These are phyloP conservation scores for Trichonephila clavata DNA, from an alignment of 1,140 invertebrate genomes.

Conservation along the genomic window DNA sequence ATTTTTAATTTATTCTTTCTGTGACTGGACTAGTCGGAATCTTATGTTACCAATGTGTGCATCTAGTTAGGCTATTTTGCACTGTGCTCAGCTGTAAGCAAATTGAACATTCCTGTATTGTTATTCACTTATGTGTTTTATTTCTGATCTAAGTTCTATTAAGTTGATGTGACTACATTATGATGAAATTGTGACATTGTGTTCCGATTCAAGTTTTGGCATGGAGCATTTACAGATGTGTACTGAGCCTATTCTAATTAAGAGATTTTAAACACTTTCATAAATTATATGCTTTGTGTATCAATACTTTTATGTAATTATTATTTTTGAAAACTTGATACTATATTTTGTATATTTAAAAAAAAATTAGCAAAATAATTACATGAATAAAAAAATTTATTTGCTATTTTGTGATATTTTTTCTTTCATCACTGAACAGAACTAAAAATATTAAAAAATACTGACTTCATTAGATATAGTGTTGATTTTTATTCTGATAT, in stretches of 20 bases:
- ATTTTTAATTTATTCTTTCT: neutral
- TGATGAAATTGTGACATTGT: too few relatives aligned
- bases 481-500: too few relatives aligned
- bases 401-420: neutral
- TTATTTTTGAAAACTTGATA: conserved; percentile 23
- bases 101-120: neutral
- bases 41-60: neutral
- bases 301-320: conserved; percentile 48
- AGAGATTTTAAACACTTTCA: neutral
- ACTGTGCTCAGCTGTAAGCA: neutral
- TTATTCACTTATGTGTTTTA: neutral
- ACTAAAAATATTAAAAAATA: too few relatives aligned
- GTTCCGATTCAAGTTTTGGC: too few relatives aligned
- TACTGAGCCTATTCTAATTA: neutral
- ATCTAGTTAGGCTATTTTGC: neutral
- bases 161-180: too few relatives aligned
- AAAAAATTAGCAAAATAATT: neutral
- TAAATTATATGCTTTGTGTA: conserved; percentile 25
- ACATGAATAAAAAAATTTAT: conserved; percentile 14
- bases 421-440: too few relatives aligned
- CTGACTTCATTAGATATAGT: too few relatives aligned
- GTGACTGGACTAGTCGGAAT: conserved; percentile 20
- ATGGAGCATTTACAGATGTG: neutral
- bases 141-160: too few relatives aligned
- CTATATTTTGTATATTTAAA: conserved; percentile 42